These are phyloP conservation scores for Cistogaster globosa DNA, from an alignment of 2,888 invertebrate species.

Conservation along the genomic window DNA sequence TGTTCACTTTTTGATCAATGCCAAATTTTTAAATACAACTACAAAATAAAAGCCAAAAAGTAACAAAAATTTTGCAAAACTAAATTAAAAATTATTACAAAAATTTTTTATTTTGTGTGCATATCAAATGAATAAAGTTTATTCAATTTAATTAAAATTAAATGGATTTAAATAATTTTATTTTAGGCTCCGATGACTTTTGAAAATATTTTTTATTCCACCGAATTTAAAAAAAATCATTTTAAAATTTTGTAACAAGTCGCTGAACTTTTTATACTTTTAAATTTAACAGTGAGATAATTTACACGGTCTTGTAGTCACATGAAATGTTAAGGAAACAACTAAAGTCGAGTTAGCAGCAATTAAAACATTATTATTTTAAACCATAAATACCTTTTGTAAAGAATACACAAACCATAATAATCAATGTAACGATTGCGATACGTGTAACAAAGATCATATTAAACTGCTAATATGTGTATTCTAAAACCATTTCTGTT, in stretches of 20 bases:
- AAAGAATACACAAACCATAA: too few relatives aligned
- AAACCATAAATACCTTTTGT: too few relatives aligned
- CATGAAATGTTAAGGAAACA: conserved; percentile 37
- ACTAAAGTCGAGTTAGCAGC: neutral
- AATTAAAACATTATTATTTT: conserved; percentile 5
- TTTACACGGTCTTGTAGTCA: conserved; percentile 57
- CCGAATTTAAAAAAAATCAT: conserved; percentile 31
- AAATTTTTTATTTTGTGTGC: conserved; percentile 34
- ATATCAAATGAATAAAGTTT: conserved; percentile 22
- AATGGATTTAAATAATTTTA: neutral
- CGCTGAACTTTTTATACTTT: conserved; percentile 53
- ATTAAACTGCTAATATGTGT: too few relatives aligned
- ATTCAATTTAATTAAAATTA: conserved; percentile 14
- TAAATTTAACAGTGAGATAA: conserved; percentile 41
- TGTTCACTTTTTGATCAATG: conserved; percentile 36
- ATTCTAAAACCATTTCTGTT: too few relatives aligned
- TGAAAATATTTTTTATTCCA: neutral
- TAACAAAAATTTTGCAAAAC: conserved; percentile 14
- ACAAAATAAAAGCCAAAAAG: conserved; percentile 21
- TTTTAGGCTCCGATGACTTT: conserved; percentile 53
- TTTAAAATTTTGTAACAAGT: conserved; percentile 29
- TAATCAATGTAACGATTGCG: too few relatives aligned
- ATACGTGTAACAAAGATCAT: too few relatives aligned
- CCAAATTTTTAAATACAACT: conserved; percentile 32
- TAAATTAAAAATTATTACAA: conserved; percentile 39